Conservation (phyloP, 2,797 vertebrate genomes). For the Anableps anableps region DNA sequence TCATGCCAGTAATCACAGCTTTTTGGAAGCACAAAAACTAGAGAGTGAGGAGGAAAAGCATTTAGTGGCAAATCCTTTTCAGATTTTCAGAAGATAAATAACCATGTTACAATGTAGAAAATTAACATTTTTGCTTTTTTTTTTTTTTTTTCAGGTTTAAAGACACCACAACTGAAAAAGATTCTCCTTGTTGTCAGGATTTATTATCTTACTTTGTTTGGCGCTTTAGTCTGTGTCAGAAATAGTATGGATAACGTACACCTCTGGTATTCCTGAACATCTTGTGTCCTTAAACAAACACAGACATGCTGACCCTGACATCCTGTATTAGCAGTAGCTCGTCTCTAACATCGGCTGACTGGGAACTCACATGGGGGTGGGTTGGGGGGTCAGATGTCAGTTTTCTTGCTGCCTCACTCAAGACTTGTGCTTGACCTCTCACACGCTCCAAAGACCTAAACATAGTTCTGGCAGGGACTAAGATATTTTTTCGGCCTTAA, state of each 20-base stretch:
- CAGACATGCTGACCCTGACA: conserved; percentile 2
- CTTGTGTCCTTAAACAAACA: background rate
- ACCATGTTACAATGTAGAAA: background rate
- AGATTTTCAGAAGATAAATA: background rate
- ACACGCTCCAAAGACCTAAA: conserved; percentile 74
- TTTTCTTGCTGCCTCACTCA: conserved; percentile 45
- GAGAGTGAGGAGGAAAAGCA: background rate
- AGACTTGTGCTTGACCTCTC: conserved; percentile 68
- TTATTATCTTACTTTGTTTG: background rate
- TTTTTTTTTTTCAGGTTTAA: background rate
- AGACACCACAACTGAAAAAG: background rate
- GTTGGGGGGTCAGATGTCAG: conserved; percentile 49
- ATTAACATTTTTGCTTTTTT: background rate
- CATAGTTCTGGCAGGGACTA: conserved; percentile 60
- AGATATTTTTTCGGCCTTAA: conserved; percentile 55
- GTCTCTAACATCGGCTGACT: conserved; percentile 36
- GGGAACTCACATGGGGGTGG: conserved; percentile 28
- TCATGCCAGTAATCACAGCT: conserved; percentile 31
- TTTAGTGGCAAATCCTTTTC: background rate
- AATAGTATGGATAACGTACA: background rate
- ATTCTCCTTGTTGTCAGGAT: background rate
- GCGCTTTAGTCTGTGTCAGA: background rate
- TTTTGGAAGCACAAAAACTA: background rate
- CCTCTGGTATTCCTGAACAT: background rate
- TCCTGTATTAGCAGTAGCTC: conserved; percentile 20